phyloP scores from a whole-genome alignment of 2,797 vertebrate species.

The Scleropages formosus region DNA sequence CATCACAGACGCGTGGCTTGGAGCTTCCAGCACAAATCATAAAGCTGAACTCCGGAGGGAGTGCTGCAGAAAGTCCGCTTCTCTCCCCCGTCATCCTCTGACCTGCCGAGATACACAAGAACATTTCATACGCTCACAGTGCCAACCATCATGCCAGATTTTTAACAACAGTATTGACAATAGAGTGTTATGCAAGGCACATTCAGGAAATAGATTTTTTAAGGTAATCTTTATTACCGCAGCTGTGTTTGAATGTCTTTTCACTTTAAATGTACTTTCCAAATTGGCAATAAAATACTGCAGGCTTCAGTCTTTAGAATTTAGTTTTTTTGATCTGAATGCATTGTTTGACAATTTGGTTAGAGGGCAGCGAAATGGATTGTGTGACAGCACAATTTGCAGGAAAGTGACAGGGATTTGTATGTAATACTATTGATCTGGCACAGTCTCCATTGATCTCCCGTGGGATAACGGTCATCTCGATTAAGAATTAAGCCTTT shows the following conservation, averaged over 20 bases:
- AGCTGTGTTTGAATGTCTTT: constrained; percentile 9
- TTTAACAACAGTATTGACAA: constrained; percentile 8
- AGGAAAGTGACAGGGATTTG: constrained; percentile 57
- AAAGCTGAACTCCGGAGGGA: constrained; percentile 26
- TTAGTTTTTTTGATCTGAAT: constrained; percentile 34
- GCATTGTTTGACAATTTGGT: constrained; percentile 23
- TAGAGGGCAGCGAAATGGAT: constrained; percentile 46
- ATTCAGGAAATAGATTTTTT: not conserved
- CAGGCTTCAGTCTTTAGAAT: constrained; percentile 31
- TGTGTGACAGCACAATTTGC: constrained; percentile 47
- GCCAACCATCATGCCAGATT: constrained; percentile 1
- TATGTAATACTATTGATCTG: constrained; percentile 60
- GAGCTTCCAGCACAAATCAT: constrained; percentile 44
- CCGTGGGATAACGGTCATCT: constrained; percentile 47
- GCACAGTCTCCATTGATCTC: constrained; percentile 55
- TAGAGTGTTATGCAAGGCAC: not conserved
- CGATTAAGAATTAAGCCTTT: constrained; percentile 58
- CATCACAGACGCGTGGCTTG: constrained; percentile 33
- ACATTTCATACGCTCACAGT: not conserved
- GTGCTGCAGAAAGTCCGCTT: not conserved
- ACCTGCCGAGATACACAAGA: constrained; percentile 6
- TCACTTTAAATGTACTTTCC: not conserved
- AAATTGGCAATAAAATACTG: not conserved
- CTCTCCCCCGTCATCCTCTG: not conserved
- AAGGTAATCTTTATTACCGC: not conserved